A percentile compares a stretch with the other conserved stretches of the same genome.
phyloP scores from a whole-genome alignment of 2,113 vertebrate genomes.

The Rissa tridactyla region DNA sequence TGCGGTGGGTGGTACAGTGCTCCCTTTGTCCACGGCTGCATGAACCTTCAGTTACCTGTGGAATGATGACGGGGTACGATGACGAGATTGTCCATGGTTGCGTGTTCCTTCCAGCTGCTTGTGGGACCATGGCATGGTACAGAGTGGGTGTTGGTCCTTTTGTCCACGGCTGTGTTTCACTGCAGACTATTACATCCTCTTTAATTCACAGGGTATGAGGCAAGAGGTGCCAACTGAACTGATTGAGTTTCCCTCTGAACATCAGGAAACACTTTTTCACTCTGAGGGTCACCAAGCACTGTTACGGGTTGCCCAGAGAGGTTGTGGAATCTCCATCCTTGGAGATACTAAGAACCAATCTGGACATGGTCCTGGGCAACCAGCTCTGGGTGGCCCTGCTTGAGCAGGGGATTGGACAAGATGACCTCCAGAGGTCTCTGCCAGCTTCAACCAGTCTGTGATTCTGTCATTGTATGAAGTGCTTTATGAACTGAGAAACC shows the following conservation, averaged over 20 bases:
- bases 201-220: neutral
- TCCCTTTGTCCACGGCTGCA: neutral
- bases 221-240: neutral
- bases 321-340: neutral
- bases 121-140: neutral
- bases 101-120: neutral
- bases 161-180: neutral
- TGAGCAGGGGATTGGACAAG: neutral
- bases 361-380: rapidly evolving
- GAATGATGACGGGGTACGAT: neutral
- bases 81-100: neutral
- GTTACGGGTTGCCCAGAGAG: neutral
- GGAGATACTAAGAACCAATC: neutral
- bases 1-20: neutral
- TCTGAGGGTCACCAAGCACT: neutral
- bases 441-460: neutral
- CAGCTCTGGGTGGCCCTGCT: neutral
- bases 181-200: neutral
- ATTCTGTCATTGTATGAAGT: neutral
- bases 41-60: neutral
- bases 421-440: neutral
- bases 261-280: neutral
- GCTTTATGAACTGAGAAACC: neutral
- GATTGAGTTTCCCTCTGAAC: neutral
- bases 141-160: neutral